Evolutionary conservation across 2,113 vertebrate species (phyloP).

Genomic region (Eidolon helvum): DNA sequence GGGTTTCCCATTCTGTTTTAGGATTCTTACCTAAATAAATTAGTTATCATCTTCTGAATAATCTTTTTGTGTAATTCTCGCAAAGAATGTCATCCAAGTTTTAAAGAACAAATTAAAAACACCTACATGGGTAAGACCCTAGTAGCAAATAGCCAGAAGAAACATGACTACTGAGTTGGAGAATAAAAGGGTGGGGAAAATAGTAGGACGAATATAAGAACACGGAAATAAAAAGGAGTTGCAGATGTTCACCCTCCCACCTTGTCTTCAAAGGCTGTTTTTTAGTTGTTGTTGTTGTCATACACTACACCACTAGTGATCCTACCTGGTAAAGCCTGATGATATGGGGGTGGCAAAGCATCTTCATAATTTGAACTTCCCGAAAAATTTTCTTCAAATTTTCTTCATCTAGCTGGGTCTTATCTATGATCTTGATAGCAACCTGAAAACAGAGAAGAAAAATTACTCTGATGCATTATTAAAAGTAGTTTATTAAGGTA

Average conservation of each 20-base stretch:
- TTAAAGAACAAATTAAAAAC: neutral
- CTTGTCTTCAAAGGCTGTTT: neutral
- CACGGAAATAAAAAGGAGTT: neutral
- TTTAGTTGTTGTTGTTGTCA: no score
- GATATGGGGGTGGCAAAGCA: slow-evolving; percentile 98
- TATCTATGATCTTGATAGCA: slow-evolving; percentile 99
- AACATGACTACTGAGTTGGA: neutral
- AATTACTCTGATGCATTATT: neutral
- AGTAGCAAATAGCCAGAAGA: neutral
- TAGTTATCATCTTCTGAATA: slow-evolving; percentile 2
- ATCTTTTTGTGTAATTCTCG: neutral
- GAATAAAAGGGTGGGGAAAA: neutral
- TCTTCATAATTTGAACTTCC: slow-evolving; percentile 99
- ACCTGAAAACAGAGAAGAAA: slow-evolving; percentile 84
- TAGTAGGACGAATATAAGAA: neutral
- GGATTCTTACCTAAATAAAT: slow-evolving; percentile 1
- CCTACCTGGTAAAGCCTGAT: slow-evolving; percentile 97
- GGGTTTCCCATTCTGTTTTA: neutral
- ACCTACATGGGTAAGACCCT: neutral
- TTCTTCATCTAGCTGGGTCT: slow-evolving; percentile 98
- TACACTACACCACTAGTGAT: fast-evolving
- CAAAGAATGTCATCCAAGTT: neutral
- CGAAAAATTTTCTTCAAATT: slow-evolving; percentile 99
- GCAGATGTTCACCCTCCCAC: neutral
- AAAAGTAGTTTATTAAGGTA: slow-evolving; percentile 41